Base-by-base conservation (phyloP, 2,888 invertebrate species). In the Euproctis similis region DNA sequence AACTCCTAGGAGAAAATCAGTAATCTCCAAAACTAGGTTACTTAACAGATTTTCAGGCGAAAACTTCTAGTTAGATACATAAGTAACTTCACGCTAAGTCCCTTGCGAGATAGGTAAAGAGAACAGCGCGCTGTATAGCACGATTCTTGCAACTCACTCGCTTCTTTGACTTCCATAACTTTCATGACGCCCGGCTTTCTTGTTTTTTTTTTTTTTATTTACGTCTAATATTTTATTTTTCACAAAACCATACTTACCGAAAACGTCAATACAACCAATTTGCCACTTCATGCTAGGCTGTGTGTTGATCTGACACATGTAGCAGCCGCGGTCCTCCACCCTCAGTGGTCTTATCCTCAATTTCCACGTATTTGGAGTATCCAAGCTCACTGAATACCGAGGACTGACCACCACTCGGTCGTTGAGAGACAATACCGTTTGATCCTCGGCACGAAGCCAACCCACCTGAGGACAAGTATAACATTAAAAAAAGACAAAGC, bases 271-370 rank as follows among this genome's bases (percentile, higher is more conserved):
- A 62, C 95, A 95, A 5, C 95, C 95, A 32, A 93, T 87, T 75
- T 94, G 92, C 65, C 92, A 93, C 75, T 91, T 94, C 92, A 95
- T 93, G 30, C 90, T 88, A 39, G 89, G 92, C 48, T 81, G 81
- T 1, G 94, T 95, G 78, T 95, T 95, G 59, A 95, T 94, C 86
- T 95, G 95, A 63, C 95, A 95, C 92, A 95, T 94, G 76, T 95
- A 95, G 68, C 95, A 95, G 38, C 93, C 95, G 23, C 92, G 88
- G 72, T 95, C 95, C 18, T 90, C 88, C 54, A 93, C 94, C 42
- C 92, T 88, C 28, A 95, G 86, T 39, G 93, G 93, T 36, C 92
- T 87, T 59, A 95, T 93, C 67, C 93, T 90, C 32, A 95, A 85
- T 70, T 92, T 92, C 95, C 95, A 95, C 39, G 93, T 94, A 53